Evolutionary conservation across 2,888 invertebrate genomes (phyloP).

Genomic region (Homarus gammarus): DNA sequence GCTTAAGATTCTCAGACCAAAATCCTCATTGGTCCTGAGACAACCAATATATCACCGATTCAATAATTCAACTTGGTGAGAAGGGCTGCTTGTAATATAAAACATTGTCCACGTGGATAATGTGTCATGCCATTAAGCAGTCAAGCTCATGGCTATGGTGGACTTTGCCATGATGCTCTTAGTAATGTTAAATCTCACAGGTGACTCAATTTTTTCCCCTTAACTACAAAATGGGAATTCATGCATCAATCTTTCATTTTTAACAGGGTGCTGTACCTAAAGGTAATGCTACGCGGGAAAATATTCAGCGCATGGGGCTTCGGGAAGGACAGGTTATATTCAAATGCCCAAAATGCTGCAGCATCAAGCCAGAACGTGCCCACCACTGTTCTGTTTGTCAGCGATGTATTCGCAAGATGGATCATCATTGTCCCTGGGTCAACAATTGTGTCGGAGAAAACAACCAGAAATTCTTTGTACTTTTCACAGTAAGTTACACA

Average conservation of each 20-base stretch:
- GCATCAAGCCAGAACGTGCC: constrained; percentile 96
- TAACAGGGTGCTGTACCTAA: constrained; percentile 94
- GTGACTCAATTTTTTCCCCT: too few species aligned
- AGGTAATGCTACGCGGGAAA: constrained; percentile 96
- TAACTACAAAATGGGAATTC: too few species aligned
- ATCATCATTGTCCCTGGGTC: constrained; percentile 96
- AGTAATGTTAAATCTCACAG: too few species aligned
- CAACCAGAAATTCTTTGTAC: constrained; percentile 99
- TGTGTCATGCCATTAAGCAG: too few species aligned
- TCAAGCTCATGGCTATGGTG: too few species aligned
- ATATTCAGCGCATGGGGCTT: constrained; percentile 95
- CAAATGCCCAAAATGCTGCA: constrained; percentile 94
- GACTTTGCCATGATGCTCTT: too few species aligned
- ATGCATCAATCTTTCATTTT: constrained; percentile 23
- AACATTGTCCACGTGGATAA: too few species aligned
- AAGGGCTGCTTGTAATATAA: too few species aligned
- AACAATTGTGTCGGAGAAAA: constrained; percentile 99
- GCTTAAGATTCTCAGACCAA: too few species aligned
- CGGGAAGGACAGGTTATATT: constrained; percentile 85
- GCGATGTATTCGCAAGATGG: constrained; percentile 90
- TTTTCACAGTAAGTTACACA: constrained; percentile 90
- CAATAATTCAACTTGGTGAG: too few species aligned
- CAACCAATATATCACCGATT: too few species aligned
- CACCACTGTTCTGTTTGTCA: constrained; percentile 98
- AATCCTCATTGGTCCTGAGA: too few species aligned